Evolutionary conservation across 1,140 invertebrate species (phyloP).

Genomic region (Drosophila azteca): DNA sequence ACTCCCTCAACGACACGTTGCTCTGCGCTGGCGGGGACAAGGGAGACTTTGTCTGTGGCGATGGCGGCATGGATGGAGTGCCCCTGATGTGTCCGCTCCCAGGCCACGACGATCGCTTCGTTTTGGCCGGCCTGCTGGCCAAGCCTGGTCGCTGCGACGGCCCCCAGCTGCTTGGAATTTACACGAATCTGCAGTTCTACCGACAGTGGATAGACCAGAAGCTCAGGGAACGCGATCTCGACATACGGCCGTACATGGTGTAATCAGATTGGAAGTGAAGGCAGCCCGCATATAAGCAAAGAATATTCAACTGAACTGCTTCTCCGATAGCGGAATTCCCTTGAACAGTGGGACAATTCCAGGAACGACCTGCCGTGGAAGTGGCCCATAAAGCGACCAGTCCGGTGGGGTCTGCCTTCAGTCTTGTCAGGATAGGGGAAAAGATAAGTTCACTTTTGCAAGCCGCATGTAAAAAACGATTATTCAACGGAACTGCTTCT

Average conservation of each 20-base stretch:
- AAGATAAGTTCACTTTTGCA: no score
- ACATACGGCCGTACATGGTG: constrained; percentile 62
- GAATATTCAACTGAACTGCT: neutral
- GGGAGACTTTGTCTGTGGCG: constrained; percentile 50
- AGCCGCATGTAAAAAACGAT: neutral
- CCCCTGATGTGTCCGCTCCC: constrained; percentile 60
- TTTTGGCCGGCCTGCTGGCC: constrained; percentile 54
- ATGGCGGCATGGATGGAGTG: constrained; percentile 39
- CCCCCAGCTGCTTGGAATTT: constrained; percentile 57
- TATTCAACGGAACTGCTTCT: neutral
- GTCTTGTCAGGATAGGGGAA: no score
- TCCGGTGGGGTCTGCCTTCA: no score
- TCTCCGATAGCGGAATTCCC: no score
- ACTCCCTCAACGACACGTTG: constrained; percentile 47
- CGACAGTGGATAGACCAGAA: constrained; percentile 60
- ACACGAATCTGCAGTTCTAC: constrained; percentile 54
- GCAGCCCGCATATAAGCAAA: neutral
- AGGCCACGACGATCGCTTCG: constrained; percentile 38
- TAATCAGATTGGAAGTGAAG: neutral
- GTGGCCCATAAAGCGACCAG: no score
- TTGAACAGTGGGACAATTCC: no score
- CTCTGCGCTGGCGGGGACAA: constrained; percentile 63
- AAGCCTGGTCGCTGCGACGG: constrained; percentile 49
- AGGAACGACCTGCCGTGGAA: no score
- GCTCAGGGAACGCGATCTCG: constrained; percentile 53